Evolutionary conservation across 2,888 invertebrate species (phyloP), one percentile per base, ranked within the genome.

Genomic region (Cheilosia grossa): DNA sequence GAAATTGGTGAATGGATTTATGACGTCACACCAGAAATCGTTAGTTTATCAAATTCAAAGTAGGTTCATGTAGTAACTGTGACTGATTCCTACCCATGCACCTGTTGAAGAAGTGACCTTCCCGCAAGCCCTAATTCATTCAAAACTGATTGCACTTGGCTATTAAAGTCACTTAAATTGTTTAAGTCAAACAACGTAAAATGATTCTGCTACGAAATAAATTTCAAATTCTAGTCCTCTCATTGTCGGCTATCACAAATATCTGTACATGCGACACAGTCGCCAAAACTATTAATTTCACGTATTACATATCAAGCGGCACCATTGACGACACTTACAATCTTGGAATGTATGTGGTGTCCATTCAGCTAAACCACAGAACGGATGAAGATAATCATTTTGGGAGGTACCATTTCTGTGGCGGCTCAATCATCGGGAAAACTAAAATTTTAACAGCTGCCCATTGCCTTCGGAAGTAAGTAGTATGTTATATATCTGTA

Each of bases 391-490:
- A 53, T 3, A n/a, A 42, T 7, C 24, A 42, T 5, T 37, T 75
- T 44, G 81, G 81, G 19, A 54, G 27, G 59, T 30, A 40, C 54
- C 82, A 82, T 10, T 59, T 77, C 9, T 82, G 82, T 47, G 77
- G 77, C 2, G 82, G 82, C 10, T 2, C 70, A 24, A 70, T 82
- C 40, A 64, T 82, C 21, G 51, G 69, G 0, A 17, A 63, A 37
- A 58, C 47, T 1, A 77, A 66, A 27, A 70, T 82, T n/a, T 19
- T 82, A 17, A 82, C 82, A 27, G 82, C 82, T 17, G 82, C 77
- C 15, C 82, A 82, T 44, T 82, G 82, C 4, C 24, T 82, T 19
- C 7, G 5, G 9, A 37, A 70, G 82, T 82, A 72, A 6, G 24
- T 51, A 0, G 2, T 13, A 13, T 51, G 19, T 19, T 17, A 24